Conservation (phyloP, 2,888 invertebrate species). For the Ectropis crepuscularia region DNA sequence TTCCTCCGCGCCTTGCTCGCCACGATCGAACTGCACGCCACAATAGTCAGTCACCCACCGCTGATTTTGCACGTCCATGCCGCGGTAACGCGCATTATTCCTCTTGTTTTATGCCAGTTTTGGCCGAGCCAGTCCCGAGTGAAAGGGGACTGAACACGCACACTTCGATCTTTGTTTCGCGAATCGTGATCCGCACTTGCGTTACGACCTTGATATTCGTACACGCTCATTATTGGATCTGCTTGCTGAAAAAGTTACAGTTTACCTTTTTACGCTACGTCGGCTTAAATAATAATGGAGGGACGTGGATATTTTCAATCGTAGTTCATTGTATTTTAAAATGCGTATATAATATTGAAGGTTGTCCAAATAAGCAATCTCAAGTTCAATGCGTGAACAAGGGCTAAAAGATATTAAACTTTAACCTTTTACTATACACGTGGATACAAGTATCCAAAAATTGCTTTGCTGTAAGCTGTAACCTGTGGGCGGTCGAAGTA, state of each 20-base stretch:
- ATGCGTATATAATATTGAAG: conserved; percentile 7
- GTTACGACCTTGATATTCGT: conserved; percentile 55
- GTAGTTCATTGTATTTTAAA: conserved; percentile 2
- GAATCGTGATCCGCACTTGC: conserved; percentile 47
- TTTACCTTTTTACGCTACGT: not conserved
- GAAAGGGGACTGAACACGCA: conserved; percentile 64
- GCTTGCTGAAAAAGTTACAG: conserved; percentile 29
- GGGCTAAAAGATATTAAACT: conserved; percentile 31
- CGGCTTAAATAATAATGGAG: not conserved
- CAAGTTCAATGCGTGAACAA: conserved; percentile 27
- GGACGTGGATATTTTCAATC: not conserved
- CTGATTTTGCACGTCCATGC: conserved; percentile 80
- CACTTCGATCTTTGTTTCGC: conserved; percentile 61
- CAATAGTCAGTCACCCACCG: conserved; percentile 61
- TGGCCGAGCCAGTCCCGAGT: conserved; percentile 56
- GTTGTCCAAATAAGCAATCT: conserved; percentile 24
- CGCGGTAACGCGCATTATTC: conserved; percentile 58
- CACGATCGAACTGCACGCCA: conserved; percentile 83
- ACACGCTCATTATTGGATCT: conserved; percentile 41
- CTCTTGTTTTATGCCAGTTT: conserved; percentile 69
- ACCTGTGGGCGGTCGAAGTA: conserved; percentile 32
- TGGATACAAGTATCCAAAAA: conserved; percentile 22
- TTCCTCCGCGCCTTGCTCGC: conserved; percentile 82
- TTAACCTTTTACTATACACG: conserved; percentile 24
- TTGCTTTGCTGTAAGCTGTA: conserved; percentile 29